These are phyloP conservation scores for Sarcophaga caerulescens DNA, from an alignment of 2,888 invertebrate species.

Conservation along the genomic window DNA sequence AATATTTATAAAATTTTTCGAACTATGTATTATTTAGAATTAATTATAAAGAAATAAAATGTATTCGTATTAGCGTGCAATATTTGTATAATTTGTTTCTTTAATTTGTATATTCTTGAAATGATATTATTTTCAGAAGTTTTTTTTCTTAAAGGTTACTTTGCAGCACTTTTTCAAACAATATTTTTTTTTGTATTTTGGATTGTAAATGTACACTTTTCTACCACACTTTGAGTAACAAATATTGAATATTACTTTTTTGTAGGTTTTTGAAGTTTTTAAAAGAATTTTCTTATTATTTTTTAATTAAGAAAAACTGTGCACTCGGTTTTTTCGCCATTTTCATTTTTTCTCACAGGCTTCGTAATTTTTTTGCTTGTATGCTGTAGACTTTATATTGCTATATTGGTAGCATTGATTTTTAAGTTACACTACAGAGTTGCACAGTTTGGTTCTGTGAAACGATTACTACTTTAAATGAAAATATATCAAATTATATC, in stretches of 20 bases:
- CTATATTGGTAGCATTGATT: background rate
- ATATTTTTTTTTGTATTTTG: slow-evolving; percentile 60
- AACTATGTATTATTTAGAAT: slow-evolving; percentile 47
- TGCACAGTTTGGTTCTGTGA: slow-evolving; percentile 7
- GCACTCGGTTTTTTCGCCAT: slow-evolving; percentile 72
- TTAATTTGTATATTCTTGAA: slow-evolving; percentile 56
- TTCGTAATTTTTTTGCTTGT: slow-evolving; percentile 68
- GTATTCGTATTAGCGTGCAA: slow-evolving; percentile 20
- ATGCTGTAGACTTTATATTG: slow-evolving; percentile 24
- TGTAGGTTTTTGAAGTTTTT: slow-evolving; percentile 61
- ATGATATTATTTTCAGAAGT: slow-evolving; percentile 15
- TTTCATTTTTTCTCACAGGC: slow-evolving; percentile 70
- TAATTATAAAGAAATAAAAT: slow-evolving; percentile 31
- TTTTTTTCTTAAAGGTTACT: slow-evolving; percentile 49
- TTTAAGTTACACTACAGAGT: slow-evolving; percentile 15
- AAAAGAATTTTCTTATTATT: slow-evolving; percentile 65
- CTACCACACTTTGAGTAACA: slow-evolving; percentile 53
- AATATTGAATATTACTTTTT: slow-evolving; percentile 57
- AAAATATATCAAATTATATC: background rate
- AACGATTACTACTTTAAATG: too few relatives aligned
- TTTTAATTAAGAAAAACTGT: slow-evolving; percentile 68
- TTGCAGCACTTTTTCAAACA: slow-evolving; percentile 69
- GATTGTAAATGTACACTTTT: slow-evolving; percentile 60
- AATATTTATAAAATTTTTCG: slow-evolving; percentile 44
- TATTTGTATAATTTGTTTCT: slow-evolving; percentile 20